Evolutionary conservation across 2,113 vertebrate species (phyloP).

Genomic region (Eira barbara): DNA sequence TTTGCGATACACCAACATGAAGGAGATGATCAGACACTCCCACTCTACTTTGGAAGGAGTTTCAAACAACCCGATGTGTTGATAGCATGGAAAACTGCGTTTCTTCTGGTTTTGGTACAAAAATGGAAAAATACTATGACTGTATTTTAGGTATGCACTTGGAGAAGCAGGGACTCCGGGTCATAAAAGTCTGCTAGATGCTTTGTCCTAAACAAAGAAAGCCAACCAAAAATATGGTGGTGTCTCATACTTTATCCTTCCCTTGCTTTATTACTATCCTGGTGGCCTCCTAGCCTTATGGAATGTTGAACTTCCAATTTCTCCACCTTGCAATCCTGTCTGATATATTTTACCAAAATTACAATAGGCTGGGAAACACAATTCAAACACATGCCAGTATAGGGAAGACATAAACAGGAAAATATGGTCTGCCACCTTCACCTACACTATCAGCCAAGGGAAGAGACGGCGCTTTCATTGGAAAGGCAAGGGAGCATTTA

Average conservation of each 20-base stretch:
- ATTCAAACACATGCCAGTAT: background rate
- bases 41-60: background rate
- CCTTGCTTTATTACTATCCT: background rate
- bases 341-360: background rate
- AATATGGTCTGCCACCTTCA: background rate
- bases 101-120: background rate
- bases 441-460: background rate
- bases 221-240: accelerated
- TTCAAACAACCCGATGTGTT: background rate
- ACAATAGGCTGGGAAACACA: background rate
- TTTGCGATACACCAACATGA: background rate
- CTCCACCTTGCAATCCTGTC: background rate
- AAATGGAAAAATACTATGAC: background rate
- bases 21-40: background rate
- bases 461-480: background rate
- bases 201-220: background rate
- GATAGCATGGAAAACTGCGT: background rate
- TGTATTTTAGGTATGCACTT: background rate
- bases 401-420: background rate
- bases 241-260: accelerated
- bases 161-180: background rate
- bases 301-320: background rate
- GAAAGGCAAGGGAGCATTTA: background rate
- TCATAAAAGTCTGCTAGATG: background rate
- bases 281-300: background rate